These are phyloP conservation scores for Cataglyphis livida DNA, from an alignment of 2,888 invertebrate species.

Conservation along the genomic window DNA sequence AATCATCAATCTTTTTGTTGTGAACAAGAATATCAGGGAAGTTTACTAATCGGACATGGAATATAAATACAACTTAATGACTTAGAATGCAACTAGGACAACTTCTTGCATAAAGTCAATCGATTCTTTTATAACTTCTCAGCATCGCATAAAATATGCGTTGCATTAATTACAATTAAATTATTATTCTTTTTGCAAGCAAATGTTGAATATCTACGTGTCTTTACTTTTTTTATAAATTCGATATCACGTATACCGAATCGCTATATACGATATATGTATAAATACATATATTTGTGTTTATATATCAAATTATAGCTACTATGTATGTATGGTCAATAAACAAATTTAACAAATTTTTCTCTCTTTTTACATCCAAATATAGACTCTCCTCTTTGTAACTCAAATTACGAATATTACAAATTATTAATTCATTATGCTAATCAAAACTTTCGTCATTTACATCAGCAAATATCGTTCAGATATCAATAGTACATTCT, in stretches of 20 bases:
- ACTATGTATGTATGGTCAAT: neutral
- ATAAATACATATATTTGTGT: neutral
- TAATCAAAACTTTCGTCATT: constrained; percentile 28
- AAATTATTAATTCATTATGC: constrained; percentile 43
- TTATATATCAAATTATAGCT: neutral
- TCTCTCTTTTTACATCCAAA: neutral
- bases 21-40: neutral
- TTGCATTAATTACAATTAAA: constrained; percentile 5
- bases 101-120: constrained; percentile 29
- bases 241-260: neutral
- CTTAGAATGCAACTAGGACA: constrained; percentile 33
- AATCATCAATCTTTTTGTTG: neutral
- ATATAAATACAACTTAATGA: neutral
- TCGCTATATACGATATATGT: neutral
- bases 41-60: neutral
- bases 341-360: neutral
- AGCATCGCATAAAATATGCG: neutral
- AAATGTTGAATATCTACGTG: neutral
- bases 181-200: constrained; percentile 17
- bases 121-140: neutral
- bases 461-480: constrained; percentile 20
- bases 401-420: neutral
- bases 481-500: constrained; percentile 27
- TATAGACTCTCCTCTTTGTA: neutral
- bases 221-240: neutral